Evolutionary conservation across 2,888 invertebrate species (phyloP).

Genomic region (Sarcophaga caerulescens): DNA sequence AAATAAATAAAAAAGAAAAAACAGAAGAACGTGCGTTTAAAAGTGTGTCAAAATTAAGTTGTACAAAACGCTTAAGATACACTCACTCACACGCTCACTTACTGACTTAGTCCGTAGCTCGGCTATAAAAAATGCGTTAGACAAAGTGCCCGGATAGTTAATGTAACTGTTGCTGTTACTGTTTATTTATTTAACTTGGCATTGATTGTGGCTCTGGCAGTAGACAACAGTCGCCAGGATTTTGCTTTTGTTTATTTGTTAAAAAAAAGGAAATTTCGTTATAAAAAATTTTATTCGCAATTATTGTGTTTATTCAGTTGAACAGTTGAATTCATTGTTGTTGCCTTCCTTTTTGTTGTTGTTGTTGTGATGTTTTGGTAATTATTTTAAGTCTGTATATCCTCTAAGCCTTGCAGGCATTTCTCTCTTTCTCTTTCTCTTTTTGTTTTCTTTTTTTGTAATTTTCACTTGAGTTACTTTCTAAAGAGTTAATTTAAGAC

Average conservation of each 20-base stretch:
- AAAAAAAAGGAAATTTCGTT: slow-evolving; percentile 22
- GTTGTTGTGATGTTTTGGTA: slow-evolving; percentile 40
- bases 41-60: slow-evolving; percentile 68
- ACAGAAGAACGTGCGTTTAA: slow-evolving; percentile 66
- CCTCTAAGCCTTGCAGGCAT: slow-evolving; percentile 45
- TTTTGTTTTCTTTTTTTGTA: slow-evolving; percentile 35
- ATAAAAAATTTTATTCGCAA: slow-evolving; percentile 61
- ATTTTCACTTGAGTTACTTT: slow-evolving; percentile 70
- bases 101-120: background rate
- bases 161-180: slow-evolving; percentile 2
- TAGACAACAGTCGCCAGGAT: background rate
- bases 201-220: slow-evolving; percentile 31
- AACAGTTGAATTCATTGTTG: slow-evolving; percentile 45
- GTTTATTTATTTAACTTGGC: slow-evolving; percentile 49
- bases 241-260: background rate
- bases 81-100: background rate
- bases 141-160: slow-evolving; percentile 55
- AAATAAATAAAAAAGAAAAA: slow-evolving; percentile 34
- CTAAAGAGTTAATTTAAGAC: slow-evolving; percentile 76
- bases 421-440: slow-evolving; percentile 19
- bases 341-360: background rate
- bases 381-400: slow-evolving; percentile 62
- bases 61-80: slow-evolving; percentile 35
- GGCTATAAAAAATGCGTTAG: background rate
- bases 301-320: slow-evolving; percentile 64